phyloP scores from a whole-genome alignment of 2,888 invertebrate genomes.

The Drosophila vallismaia region DNA sequence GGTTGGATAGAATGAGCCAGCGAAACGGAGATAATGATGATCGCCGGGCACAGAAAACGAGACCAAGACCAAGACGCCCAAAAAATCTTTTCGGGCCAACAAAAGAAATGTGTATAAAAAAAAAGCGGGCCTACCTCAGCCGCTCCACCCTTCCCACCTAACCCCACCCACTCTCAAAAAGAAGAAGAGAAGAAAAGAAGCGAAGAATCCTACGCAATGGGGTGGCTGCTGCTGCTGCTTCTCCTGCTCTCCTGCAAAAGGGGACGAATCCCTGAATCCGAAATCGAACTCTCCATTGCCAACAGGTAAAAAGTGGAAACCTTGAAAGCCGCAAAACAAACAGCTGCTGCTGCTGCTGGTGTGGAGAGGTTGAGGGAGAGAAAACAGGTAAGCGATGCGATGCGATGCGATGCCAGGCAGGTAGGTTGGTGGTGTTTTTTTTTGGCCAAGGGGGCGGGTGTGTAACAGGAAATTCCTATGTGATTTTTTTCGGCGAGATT shows the following conservation, averaged over 20 bases:
- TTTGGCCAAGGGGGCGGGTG: conserved; percentile 44
- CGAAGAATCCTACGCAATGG: conserved; percentile 76
- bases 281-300: conserved; percentile 51
- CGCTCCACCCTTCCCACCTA: conserved; percentile 42
- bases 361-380: conserved; percentile 10
- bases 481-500: conserved; percentile 73
- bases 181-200: conserved; percentile 49
- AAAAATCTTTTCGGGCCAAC: conserved; percentile 68
- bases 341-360: conserved; percentile 56
- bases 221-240: conserved; percentile 62
- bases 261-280: conserved; percentile 48
- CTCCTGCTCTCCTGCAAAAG: conserved; percentile 42
- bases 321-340: conserved; percentile 79
- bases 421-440: conserved; percentile 47
- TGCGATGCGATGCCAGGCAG: conserved; percentile 47
- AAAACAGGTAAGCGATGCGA: conserved; percentile 65
- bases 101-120: conserved; percentile 51
- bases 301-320: conserved; percentile 76
- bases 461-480: conserved; percentile 79
- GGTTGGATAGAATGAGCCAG: conserved; percentile 77
- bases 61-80: conserved; percentile 57
- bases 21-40: conserved; percentile 80
- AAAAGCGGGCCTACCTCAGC: conserved; percentile 26
- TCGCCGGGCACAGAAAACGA: conserved; percentile 75
- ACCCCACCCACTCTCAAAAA: conserved; percentile 46